phyloP scores from a whole-genome alignment of 2,113 vertebrate species.

The Colius striatus region DNA sequence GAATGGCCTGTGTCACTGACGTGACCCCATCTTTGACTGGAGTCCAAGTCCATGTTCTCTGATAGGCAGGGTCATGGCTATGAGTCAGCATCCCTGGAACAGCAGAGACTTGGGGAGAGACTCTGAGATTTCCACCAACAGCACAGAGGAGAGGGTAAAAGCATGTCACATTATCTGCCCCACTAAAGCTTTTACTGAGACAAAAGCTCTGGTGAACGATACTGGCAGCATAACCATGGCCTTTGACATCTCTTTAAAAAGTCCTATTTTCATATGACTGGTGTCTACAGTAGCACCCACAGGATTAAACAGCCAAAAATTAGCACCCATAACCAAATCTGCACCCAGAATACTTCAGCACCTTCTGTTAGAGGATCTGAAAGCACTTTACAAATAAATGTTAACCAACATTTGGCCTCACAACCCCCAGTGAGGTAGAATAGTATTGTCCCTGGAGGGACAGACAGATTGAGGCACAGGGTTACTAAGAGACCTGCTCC shows the following conservation, averaged over 20 bases:
- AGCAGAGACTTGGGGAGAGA: background rate
- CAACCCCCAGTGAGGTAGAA: constrained; percentile 71
- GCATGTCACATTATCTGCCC: background rate
- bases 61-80: background rate
- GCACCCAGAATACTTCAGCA: constrained; percentile 43
- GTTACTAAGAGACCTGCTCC: constrained; percentile 71
- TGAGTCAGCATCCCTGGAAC: background rate
- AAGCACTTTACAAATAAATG: constrained; percentile 46
- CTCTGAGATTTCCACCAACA: background rate
- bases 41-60: background rate
- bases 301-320: constrained; percentile 15
- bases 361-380: constrained; percentile 56
- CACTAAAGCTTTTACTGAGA: background rate
- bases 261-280: background rate
- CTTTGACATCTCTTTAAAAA: constrained; percentile 7
- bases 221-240: background rate
- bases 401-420: constrained; percentile 49
- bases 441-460: constrained; percentile 50
- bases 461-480: constrained; percentile 69
- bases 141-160: background rate
- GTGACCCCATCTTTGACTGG: background rate
- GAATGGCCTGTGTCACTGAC: background rate
- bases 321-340: constrained; percentile 48
- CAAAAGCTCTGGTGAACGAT: background rate
- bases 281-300: background rate